Conservation (phyloP, 2,888 invertebrate species). For the Eulithis prunata region DNA sequence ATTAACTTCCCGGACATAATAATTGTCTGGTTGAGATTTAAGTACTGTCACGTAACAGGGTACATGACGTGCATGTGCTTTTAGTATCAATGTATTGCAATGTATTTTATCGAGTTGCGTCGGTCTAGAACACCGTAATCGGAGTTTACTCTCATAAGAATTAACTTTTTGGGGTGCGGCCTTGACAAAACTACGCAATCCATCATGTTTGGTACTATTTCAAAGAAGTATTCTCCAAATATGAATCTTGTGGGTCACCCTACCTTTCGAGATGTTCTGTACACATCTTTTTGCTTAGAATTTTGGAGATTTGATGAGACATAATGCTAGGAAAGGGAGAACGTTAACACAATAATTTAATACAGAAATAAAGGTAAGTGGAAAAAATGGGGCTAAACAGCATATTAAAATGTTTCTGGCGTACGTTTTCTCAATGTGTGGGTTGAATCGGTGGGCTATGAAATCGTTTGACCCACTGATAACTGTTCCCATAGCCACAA, state of each 20-base stretch:
- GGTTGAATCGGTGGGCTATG: not conserved
- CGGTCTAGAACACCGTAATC: no score
- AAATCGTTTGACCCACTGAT: not conserved
- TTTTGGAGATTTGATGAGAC: not conserved
- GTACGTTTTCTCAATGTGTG: not conserved
- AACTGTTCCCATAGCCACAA: not conserved
- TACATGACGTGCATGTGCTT: no score
- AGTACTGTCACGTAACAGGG: no score
- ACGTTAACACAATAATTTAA: not conserved
- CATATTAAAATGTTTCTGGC: not conserved
- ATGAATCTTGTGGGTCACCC: not conserved
- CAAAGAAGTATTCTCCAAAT: not conserved
- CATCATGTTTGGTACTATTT: no score
- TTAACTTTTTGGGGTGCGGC: no score
- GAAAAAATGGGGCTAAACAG: not conserved
- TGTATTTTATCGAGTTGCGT: no score
- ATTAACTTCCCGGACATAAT: no score
- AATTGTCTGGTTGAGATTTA: no score
- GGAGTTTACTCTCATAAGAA: no score
- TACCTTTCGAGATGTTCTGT: not conserved
- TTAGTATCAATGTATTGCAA: no score
- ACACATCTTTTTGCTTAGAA: not conserved
- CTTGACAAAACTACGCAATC: no score
- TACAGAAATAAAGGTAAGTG: not conserved
- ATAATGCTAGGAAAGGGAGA: not conserved